phyloP scores from a whole-genome alignment of 2,888 invertebrate genomes.

The Colletes collaris region DNA sequence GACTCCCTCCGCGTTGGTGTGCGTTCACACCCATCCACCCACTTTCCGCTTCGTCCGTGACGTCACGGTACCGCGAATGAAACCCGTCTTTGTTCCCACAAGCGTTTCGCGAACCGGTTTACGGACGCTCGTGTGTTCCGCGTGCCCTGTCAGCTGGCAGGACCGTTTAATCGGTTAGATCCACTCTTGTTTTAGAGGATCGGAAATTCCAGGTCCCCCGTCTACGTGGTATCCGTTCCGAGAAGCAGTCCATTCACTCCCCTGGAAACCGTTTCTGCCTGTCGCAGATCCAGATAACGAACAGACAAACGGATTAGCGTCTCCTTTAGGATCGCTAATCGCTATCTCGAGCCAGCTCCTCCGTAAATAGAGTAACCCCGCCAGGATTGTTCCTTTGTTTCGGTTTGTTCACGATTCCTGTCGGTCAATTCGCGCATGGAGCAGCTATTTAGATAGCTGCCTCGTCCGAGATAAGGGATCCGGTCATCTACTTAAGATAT shows the following conservation, averaged over 20 bases:
- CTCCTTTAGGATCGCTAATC: background rate
- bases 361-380: slow-evolving; percentile 1
- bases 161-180: slow-evolving; percentile 65
- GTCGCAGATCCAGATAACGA: slow-evolving; percentile 34
- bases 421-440: background rate
- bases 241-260: slow-evolving; percentile 44
- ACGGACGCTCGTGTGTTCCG: slow-evolving; percentile 66
- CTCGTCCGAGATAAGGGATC: background rate
- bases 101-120: slow-evolving; percentile 79
- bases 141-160: slow-evolving; percentile 78
- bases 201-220: slow-evolving; percentile 25
- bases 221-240: slow-evolving; percentile 10
- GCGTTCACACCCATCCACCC: slow-evolving; percentile 68
- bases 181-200: slow-evolving; percentile 50
- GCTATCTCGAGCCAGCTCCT: slow-evolving; percentile 3
- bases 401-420: background rate
- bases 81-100: slow-evolving; percentile 81
- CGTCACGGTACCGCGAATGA: slow-evolving; percentile 75
- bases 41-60: slow-evolving; percentile 72
- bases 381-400: background rate
- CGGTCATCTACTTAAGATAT: background rate
- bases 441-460: background rate
- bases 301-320: background rate
- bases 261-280: background rate
- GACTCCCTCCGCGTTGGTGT: slow-evolving; percentile 36